Base-by-base conservation (phyloP, 2,888 invertebrate genomes). In the Carterocephalus palaemon region DNA sequence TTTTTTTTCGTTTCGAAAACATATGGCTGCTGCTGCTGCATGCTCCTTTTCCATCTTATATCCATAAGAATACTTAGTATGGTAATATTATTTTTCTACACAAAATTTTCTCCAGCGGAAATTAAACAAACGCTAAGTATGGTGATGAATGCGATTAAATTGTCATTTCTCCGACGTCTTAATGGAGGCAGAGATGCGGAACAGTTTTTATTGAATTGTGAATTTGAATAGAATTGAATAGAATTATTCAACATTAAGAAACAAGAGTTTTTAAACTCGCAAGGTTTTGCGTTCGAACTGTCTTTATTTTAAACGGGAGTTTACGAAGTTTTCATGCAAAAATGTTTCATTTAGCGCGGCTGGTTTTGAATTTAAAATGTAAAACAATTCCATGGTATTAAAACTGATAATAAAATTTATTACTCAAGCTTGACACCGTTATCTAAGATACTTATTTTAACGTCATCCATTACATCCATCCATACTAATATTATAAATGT, bases 231-330 rank as follows among this genome's bases (percentile, higher is more conserved):
- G 34, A 22, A 34, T 34, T 34, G 34, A 36, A 36, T 36, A 24
- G 31, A 38, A 39, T 39, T 40, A 40, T 40, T 40, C 40, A 31
- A 40, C 31, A 40, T 31, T 31, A 31, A 31, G 40, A 31, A 16
- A 26, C 22, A 29, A 29, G 31, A 31, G 22, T 23, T 31, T 9
- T 19, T 16, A 5, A 31, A 40, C 31, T 31, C 19, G 19, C 7
- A 33, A 20, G n/a, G 10, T 36, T 24, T 15, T 16, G 16, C 36
- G 8, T 16, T 29, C 16, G 15, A 36, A 4, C n/a, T 2, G 16
- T 24, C 24, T 36, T 15, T 15, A 20, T 34, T 7, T 10, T 17
- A 38, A 38, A 26, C 24, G 24, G 10, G 12, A 38, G 8, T 39
- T 28, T n/a, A 5, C 1, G 4, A 38, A 37, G 37, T 17, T 28